phyloP scores from a whole-genome alignment of 2,888 invertebrate genomes.

The Antitype chi region DNA sequence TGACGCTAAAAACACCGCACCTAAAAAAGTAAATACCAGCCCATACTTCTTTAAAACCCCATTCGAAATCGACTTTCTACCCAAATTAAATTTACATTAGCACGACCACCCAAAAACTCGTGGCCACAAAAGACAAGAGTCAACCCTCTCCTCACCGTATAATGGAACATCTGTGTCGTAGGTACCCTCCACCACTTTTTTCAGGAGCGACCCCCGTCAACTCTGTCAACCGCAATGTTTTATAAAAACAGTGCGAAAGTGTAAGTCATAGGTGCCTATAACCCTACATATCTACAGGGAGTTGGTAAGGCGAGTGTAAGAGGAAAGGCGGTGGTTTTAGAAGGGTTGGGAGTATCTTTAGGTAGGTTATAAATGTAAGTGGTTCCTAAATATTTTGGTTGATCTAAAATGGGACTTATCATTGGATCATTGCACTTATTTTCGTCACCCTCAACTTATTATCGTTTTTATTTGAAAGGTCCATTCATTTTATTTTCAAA shows the following conservation, averaged over 20 bases:
- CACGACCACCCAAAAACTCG: constrained; percentile 54
- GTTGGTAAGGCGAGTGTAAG: constrained; percentile 13
- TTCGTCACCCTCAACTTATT: background rate
- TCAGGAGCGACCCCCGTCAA: constrained; percentile 64
- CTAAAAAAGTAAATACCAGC: constrained; percentile 2
- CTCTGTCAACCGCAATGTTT: constrained; percentile 69
- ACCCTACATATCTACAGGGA: background rate
- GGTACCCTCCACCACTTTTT: constrained; percentile 60
- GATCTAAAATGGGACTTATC: background rate
- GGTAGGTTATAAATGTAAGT: too few species aligned
- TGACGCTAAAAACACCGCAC: background rate
- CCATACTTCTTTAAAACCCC: constrained; percentile 20
- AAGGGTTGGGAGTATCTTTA: background rate
- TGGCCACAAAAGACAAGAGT: constrained; percentile 67
- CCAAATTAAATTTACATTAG: constrained; percentile 66
- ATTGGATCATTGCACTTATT: background rate
- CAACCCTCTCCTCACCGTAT: constrained; percentile 64
- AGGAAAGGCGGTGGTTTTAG: background rate
- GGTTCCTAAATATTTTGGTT: background rate
- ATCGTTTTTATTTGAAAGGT: background rate
- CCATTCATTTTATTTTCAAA: background rate
- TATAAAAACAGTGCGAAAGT: constrained; percentile 58
- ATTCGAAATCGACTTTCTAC: constrained; percentile 35
- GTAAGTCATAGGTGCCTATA: constrained; percentile 51
- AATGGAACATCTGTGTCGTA: constrained; percentile 72